These are phyloP conservation scores for Escarpia spicata DNA, from an alignment of 2,888 invertebrate species.

Conservation along the genomic window DNA sequence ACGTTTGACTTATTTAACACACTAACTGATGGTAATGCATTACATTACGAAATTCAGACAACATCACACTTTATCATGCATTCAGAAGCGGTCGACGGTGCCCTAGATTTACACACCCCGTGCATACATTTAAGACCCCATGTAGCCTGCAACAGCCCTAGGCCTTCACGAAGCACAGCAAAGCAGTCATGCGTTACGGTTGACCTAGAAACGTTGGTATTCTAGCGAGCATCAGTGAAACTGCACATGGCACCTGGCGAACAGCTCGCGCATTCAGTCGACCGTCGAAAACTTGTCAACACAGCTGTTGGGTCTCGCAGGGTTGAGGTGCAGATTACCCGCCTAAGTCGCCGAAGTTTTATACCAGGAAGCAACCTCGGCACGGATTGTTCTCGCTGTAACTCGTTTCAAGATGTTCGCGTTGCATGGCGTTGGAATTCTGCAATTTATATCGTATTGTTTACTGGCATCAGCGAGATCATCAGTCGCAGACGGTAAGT, in stretches of 20 bases:
- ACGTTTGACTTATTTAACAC: no score
- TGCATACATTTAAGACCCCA: not conserved
- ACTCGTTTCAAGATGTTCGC: not conserved
- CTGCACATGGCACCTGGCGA: constrained; percentile 2
- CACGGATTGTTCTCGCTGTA: not conserved
- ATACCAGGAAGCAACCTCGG: not conserved
- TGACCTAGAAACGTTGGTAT: constrained; percentile 10
- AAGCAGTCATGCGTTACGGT: not conserved
- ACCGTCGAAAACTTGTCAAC: not conserved
- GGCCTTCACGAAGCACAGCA: not conserved
- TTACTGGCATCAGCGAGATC: not conserved
- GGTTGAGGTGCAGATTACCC: not conserved
- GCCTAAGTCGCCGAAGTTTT: not conserved
- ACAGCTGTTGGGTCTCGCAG: not conserved
- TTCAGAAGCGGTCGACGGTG: not conserved
- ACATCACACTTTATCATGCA: no score
- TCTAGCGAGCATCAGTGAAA: not conserved
- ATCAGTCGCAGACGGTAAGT: not conserved
- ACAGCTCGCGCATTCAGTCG: not conserved
- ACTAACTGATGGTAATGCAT: no score
- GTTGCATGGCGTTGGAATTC: not conserved
- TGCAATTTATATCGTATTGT: not conserved
- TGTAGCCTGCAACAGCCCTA: not conserved
- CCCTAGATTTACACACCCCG: not conserved
- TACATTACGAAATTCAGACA: no score